These are phyloP conservation scores for Lucilia cuprina DNA, from an alignment of 1,140 invertebrate species.

Conservation along the genomic window DNA sequence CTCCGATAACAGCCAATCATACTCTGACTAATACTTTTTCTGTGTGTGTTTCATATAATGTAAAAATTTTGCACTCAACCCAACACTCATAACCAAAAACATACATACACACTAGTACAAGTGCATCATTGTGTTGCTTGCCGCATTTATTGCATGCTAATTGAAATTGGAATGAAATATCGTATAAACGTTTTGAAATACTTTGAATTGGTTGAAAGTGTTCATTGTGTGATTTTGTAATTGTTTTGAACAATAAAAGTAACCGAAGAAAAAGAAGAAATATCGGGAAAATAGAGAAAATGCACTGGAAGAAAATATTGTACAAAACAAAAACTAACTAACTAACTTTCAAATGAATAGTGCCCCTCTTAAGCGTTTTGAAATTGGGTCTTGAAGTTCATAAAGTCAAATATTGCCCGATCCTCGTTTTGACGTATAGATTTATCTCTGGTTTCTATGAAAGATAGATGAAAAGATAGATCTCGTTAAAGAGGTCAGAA, in stretches of 20 bases:
- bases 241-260: not conserved
- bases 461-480: too few species aligned
- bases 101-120: too few species aligned
- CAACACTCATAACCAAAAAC: not conserved
- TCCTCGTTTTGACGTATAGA: too few species aligned
- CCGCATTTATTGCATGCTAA: constrained; percentile 30
- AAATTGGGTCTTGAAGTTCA: too few species aligned
- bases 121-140: constrained; percentile 6
- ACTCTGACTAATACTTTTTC: not conserved
- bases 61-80: not conserved
- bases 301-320: not conserved
- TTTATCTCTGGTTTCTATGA: too few species aligned
- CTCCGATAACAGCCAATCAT: too few species aligned
- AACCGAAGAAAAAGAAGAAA: not conserved
- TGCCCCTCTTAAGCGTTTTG: too few species aligned
- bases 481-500: too few species aligned
- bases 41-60: not conserved
- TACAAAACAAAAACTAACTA: too few species aligned
- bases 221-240: not conserved
- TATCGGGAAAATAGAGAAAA: too few species aligned
- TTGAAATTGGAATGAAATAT: constrained; percentile 21
- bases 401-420: too few species aligned
- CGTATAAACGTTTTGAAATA: not conserved
- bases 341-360: too few species aligned
- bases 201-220: constrained; percentile 1